Base-by-base conservation (phyloP, 2,113 vertebrate genomes). In the Malurus elegans region DNA sequence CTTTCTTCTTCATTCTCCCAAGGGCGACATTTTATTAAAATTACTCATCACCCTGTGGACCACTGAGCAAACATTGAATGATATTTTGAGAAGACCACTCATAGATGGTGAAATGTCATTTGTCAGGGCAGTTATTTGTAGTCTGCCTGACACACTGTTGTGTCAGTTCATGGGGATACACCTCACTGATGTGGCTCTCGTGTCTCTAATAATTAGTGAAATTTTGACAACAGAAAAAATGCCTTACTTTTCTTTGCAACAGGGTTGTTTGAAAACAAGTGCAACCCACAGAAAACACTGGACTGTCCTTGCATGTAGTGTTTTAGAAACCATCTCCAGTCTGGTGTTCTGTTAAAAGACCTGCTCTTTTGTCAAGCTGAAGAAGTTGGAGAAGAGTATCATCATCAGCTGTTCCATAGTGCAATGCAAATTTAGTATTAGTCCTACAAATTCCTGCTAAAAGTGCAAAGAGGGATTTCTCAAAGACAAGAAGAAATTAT, bases 51-150 rank as follows among this genome's bases (percentile, higher is more conserved):
- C 42, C n/a, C 29, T 31, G 25, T n/a, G 14, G 56, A 42, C 18
- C 8, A 61, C 51, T 53, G 51, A 88, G 29, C 51, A 90, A 92
- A 69, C 42, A 62, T 1, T 18, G 57, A 78, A 72, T 16, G 29
- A 42, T 72, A 72, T 66, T 94, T 93, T 88, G 64, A 91, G 74
- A 91, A 85, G 64, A 61, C 51, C 85, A 91, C 74, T 80, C 56
- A 36, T 25, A 65, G 85, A 70, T 40, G 73, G 54, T 69, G 54
- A 93, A 95, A 91, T 86, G 73, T 81, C 42, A 86, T 90, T 95
- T 92, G 45, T 86, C 71, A 62, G n/a, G 56, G 38, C 67, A 88
- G 47, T 76, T 90, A 47, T 79, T 57, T 86, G 51, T 48, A 76
- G 73, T 56, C 31, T 64, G 34, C 45, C 18, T 64, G 40, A 47